Evolutionary conservation across 2,888 invertebrate genomes (phyloP).

Genomic region (Criorhina ranunculi): DNA sequence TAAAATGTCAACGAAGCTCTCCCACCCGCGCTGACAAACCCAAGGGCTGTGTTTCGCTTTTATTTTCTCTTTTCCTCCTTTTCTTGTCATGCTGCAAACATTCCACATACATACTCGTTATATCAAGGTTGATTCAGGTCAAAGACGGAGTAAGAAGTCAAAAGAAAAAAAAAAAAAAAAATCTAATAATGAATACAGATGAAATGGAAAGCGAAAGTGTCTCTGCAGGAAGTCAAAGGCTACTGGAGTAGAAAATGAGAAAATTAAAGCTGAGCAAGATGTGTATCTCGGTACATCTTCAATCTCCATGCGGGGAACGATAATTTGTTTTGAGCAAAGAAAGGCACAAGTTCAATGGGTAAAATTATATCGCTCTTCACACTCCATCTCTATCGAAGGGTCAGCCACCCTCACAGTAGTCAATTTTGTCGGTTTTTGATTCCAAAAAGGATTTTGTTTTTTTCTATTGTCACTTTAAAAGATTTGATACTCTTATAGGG

Average conservation of each 20-base stretch:
- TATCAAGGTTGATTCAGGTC: constrained; percentile 59
- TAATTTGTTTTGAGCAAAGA: constrained; percentile 52
- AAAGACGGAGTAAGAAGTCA: constrained; percentile 45
- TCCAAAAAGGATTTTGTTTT: too few species aligned
- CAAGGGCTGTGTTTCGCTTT: constrained; percentile 24
- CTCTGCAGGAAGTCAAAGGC: constrained; percentile 62
- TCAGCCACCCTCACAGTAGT: too few species aligned
- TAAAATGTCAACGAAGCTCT: constrained; percentile 30
- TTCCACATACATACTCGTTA: constrained; percentile 21
- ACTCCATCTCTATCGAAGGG: not conserved
- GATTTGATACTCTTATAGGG: too few species aligned
- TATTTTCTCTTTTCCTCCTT: constrained; percentile 7
- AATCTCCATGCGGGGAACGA: constrained; percentile 30
- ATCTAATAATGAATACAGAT: constrained; percentile 56
- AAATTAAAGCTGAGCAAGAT: constrained; percentile 49
- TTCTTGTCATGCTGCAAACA: constrained; percentile 23
- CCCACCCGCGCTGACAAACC: constrained; percentile 2
- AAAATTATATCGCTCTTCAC: constrained; percentile 28
- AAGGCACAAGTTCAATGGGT: constrained; percentile 46
- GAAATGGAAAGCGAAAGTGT: constrained; percentile 66
- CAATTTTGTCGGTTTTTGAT: too few species aligned
- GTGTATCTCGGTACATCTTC: not conserved
- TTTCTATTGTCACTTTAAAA: too few species aligned
- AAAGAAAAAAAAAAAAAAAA: constrained; percentile 21
- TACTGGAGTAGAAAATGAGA: constrained; percentile 55